Evolutionary conservation across 1,140 invertebrate genomes (phyloP), one percentile per base, ranked within the genome.

Genomic region (Agrypnia vestita): DNA sequence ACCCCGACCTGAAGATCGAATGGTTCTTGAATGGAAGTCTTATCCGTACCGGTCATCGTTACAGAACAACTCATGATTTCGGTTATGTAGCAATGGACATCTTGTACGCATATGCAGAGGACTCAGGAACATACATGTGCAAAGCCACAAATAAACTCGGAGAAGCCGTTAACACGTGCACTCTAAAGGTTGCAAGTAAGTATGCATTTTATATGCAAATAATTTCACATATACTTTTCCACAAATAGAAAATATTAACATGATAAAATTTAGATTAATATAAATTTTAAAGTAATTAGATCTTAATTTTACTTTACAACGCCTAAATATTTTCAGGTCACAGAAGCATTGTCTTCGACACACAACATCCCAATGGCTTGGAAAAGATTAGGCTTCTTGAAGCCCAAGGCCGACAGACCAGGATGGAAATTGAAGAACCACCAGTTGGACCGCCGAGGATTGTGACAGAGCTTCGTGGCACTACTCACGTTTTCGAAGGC

Each of bases 61-160:
- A 95, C 89, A 93, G 96, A 85, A 97, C 96, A 25, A 96, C 95
- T 19, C 96, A 98, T 88, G 97, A 99, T 85, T 98, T 99, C 87
- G 97, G 97, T 47, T 98, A 98, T 86, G 97, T 99, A 46, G 95
- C 97, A 62, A 90, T 99, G 75, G 97, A 99, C 87, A 95, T 99
- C 84, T 89, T 98, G 10, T 98, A 98, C 87, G 93, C 95, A 1
- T 98, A 97, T 86, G 91, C 96, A 62, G 97, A 99, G 90, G 97
- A 99, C 88, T 95, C 95, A 78, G 96, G 97, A 79, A 97, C 96
- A 11, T 99, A 98, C 87, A 97, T 97, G 91, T 98, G 97, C 90
- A 95, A 95, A 87, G 97, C 97, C 47, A 97, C 94, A 8, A 99
- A 99, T 86, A 89, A 93, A 77, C 92, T 96, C 83, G 98, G 97